Evolutionary conservation across 2,113 vertebrate genomes (phyloP), one percentile per base, ranked within the genome.

Genomic region (Ahaetulla prasina): DNA sequence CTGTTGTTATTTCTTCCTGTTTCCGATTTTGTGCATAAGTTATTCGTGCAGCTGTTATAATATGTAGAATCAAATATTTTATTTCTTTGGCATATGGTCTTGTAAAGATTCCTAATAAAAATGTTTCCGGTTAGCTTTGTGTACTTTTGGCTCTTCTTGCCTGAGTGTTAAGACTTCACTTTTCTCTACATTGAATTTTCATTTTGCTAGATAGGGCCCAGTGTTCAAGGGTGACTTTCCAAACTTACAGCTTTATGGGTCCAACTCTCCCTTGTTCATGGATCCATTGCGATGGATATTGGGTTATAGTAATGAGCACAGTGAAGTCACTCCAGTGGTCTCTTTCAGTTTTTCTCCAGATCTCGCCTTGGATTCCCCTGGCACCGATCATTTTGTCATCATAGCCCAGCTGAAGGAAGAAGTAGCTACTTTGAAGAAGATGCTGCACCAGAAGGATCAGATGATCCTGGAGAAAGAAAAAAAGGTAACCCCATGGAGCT

Each of bases 391-490:
- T 92, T 98, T 98, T 87, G 98, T 98, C 92, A 97, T 98, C 96
- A 98, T 98, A 88, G 98, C 98, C 88, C 98, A 98, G 84, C 97
- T 98, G 93, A 98, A 98, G 94, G 98, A 98, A 94, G 98, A 98
- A 92, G 98, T 98, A 90, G 98, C 97, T 80, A 98, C 97, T 92
- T 96, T 98, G 74, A 98, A 98, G 95, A 98, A 98, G 95, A 98
- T 98, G 97, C 95, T 98, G 91, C 98, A 98, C 95, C 98, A 98
- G 94, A 98, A 98, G 74, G 98, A 98, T 95, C 97, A 98, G 93
- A 98, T 98, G 97, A 98, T 98, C 90, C 92, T 98, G 94, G 98
- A 98, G 96, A 98, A 98, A 95, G 98, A 98, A 93, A 98, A 98
- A 94, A 98, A 98, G 98, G 98, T 98, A 96, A 39, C 89, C 12